Evolutionary conservation across 2,113 vertebrate species (phyloP).

Genomic region (Pantherophis guttatus): DNA sequence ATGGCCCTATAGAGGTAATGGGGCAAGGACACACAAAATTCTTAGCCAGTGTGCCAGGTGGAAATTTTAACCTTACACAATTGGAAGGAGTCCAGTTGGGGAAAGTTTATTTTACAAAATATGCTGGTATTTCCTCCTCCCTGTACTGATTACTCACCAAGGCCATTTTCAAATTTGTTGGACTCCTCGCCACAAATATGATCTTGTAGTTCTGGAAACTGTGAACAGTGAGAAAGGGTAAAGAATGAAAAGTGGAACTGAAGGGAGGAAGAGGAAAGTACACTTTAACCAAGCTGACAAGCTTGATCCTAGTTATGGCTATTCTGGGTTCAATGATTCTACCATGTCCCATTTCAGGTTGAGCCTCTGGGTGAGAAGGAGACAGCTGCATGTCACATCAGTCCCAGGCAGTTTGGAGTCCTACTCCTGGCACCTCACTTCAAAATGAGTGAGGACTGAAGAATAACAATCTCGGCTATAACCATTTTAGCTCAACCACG

Average conservation of each 20-base stretch:
- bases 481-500: background rate
- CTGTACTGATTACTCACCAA: constrained; percentile 66
- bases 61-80: background rate
- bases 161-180: constrained; percentile 81
- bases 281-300: background rate
- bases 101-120: background rate
- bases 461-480: background rate
- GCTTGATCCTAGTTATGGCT: background rate
- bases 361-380: background rate
- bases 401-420: background rate
- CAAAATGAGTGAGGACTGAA: background rate
- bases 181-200: constrained; percentile 84
- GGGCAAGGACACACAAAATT: background rate
- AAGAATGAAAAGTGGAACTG: background rate
- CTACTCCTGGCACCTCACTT: background rate
- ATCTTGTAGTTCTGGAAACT: constrained; percentile 79
- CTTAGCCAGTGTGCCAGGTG: background rate
- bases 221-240: background rate
- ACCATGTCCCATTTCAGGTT: background rate
- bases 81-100: background rate
- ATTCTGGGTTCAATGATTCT: background rate
- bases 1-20: background rate
- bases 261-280: too few relatives aligned
- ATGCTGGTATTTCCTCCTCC: accelerated
- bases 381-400: background rate